phyloP scores from a whole-genome alignment of 64 coral and sea anemone species.

The Stichodactyla mertensii region DNA sequence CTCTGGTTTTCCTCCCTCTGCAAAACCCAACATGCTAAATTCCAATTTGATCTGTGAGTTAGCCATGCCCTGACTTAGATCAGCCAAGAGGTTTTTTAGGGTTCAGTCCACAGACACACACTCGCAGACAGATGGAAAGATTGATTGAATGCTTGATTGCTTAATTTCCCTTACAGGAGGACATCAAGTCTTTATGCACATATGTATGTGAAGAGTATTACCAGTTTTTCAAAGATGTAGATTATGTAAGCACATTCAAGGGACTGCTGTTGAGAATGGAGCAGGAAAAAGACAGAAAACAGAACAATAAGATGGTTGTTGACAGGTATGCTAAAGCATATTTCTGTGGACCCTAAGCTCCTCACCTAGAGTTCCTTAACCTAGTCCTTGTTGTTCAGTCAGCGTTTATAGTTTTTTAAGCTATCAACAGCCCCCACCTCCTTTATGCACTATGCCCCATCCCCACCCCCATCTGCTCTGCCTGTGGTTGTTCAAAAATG shows the following conservation, averaged over 20 bases:
- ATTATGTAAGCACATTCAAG: conserved; percentile 92
- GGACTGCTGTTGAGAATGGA: conserved; percentile 83
- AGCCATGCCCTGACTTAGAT: no score
- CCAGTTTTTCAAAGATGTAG: conserved; percentile 79
- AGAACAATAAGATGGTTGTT: conserved; percentile 61
- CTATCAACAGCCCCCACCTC: no score
- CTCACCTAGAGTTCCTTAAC: background rate
- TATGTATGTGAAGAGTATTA: conserved; percentile 80
- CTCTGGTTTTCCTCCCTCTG: no score
- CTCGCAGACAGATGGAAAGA: background rate
- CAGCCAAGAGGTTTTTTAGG: no score
- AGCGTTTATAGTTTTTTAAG: no score
- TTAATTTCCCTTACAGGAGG: conserved; percentile 57
- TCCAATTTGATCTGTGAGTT: no score
- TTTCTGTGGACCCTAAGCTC: background rate
- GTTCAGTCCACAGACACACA: no score
- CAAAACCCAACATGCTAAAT: no score
- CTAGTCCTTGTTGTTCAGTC: no score
- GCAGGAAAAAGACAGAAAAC: conserved; percentile 84
- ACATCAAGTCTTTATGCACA: conserved; percentile 82
- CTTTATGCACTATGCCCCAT: no score
- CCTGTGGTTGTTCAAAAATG: no score
- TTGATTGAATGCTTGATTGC: background rate
- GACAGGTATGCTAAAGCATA: conserved; percentile 48
- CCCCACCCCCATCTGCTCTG: no score